These are phyloP conservation scores for Paramuricea clavata DNA, from an alignment of 92 coral and sea anemone species.

Conservation along the genomic window DNA sequence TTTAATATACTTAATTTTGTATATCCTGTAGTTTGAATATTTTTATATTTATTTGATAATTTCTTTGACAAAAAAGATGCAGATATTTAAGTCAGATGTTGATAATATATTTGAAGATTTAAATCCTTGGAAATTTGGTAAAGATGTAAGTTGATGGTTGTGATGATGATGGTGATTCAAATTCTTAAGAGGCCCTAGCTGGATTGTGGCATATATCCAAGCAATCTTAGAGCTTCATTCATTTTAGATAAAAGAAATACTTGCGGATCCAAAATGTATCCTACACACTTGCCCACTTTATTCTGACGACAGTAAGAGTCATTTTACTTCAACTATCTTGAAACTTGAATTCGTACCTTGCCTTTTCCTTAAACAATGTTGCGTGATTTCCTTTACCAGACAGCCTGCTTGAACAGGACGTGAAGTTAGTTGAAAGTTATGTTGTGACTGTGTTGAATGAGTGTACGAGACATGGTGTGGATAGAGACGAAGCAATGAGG, in stretches of 20 bases:
- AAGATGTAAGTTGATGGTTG: slow-evolving; percentile 2
- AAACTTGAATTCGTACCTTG: neutral
- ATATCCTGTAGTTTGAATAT: neutral
- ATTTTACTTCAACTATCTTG: neutral
- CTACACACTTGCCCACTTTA: slow-evolving; percentile 3
- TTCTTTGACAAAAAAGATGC: slow-evolving; percentile 9
- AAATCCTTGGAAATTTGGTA: slow-evolving; percentile 16
- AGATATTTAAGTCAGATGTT: slow-evolving; percentile 19
- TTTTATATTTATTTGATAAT: neutral
- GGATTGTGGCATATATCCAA: neutral
- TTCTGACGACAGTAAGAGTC: slow-evolving; percentile 4
- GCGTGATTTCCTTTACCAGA: slow-evolving; percentile 52
- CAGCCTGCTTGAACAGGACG: slow-evolving; percentile 72
- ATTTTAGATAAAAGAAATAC: slow-evolving; percentile 72
- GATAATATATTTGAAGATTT: neutral
- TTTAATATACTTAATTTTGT: neutral
- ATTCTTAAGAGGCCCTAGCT: too few species aligned
- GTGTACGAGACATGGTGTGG: slow-evolving; percentile 78
- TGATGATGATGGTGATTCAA: slow-evolving; percentile 1
- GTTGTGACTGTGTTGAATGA: slow-evolving; percentile 78
- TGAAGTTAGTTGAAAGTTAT: slow-evolving; percentile 74
- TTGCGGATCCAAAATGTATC: slow-evolving; percentile 52
- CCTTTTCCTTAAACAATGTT: neutral
- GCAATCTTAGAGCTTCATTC: neutral
- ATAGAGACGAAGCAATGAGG: slow-evolving; percentile 71